Percentiles rank a stretch among this genome's conserved stretches.
Evolutionary conservation across 2,113 vertebrate genomes (phyloP).

Genomic region (Tachysurus vachellii): DNA sequence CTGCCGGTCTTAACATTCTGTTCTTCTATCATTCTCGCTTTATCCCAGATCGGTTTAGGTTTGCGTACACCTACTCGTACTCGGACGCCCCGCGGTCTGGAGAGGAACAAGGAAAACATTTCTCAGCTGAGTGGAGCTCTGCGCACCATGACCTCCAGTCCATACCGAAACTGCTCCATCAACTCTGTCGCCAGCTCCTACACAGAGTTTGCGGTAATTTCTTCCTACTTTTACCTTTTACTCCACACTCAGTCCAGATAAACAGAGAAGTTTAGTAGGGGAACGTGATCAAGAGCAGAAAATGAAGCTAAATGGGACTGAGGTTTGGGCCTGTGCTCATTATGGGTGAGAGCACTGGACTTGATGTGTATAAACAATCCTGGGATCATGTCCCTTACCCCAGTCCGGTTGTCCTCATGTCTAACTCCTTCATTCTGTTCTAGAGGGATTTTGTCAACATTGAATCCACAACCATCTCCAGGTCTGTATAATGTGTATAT

Average conservation of each 20-base stretch:
- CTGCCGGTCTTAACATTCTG: neutral
- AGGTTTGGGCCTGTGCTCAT: neutral
- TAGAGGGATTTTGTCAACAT: conserved; percentile 63
- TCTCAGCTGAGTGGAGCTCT: conserved; percentile 79
- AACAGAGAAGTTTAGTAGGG: conserved; percentile 3
- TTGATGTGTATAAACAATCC: neutral
- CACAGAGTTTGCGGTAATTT: conserved; percentile 94
- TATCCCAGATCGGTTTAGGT: conserved; percentile 59
- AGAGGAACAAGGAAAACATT: conserved; percentile 88
- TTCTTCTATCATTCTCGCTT: conserved; percentile 20
- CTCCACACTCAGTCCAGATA: conserved; percentile 65
- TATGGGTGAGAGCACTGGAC: neutral
- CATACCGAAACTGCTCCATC: conserved; percentile 83
- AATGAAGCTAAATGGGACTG: neutral
- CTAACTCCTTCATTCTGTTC: conserved; percentile 57
- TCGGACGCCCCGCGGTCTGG: conserved; percentile 69
- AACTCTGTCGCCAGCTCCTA: conserved; percentile 90
- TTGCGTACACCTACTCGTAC: conserved; percentile 64
- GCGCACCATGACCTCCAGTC: conserved; percentile 74
- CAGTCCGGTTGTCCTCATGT: neutral
- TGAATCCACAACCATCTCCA: conserved; percentile 58
- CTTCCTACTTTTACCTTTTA: neutral
- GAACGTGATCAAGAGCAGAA: neutral
- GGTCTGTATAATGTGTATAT: conserved; percentile 63
- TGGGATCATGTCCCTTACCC: neutral